Base-by-base conservation (phyloP, 2,797 vertebrate genomes). In the Acrossocheilus fasciatus region DNA sequence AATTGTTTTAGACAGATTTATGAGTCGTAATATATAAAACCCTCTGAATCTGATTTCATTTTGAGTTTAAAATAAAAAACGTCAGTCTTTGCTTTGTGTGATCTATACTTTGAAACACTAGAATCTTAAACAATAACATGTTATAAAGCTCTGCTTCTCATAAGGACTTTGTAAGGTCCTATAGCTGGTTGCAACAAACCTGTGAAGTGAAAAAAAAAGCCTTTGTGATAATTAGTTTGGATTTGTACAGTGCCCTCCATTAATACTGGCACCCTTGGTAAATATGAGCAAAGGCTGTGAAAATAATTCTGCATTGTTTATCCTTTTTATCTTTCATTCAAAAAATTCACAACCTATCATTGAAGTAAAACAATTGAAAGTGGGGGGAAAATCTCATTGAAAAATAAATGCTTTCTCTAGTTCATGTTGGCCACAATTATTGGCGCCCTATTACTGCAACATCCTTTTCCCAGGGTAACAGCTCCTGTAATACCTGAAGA, bases 1-100 rank as follows among this genome's bases (percentile, higher is more conserved):
- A 64, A 85, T 14, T 79, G 39, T 47, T 85, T 79, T 17, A 80
- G 75, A 85, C 52, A 80, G 66, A 85, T 57, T 59, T 30, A 85
- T 80, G n/a, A 72, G 18, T 36, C 50, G 54, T 43, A 30, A 84
- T 77, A 54, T 52, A 52, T 68, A 41, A 43, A 69, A 78, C 10
- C 8, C 50, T 39, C 62, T 54, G 34, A 66, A 84, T 69, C 36
- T 77, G 23, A 77, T 77, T 75, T 26, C 1, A 47, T 66, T 50
- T 66, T 34, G 43, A 64, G 57, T 39, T 76, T 77, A 18, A 77
- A 76, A 77, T 41, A 15, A 78, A 45, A 66, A 74, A 81, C 57
- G 50, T 57, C 72, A 64, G 74, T 81, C 64, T 69, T 82, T 86
- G 34, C 73, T 85, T 26, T 18, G 8, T 39, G 36, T 50, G 72